Conservation (phyloP, 2,888 invertebrate species). For the Brachypalpus laphriformis region DNA sequence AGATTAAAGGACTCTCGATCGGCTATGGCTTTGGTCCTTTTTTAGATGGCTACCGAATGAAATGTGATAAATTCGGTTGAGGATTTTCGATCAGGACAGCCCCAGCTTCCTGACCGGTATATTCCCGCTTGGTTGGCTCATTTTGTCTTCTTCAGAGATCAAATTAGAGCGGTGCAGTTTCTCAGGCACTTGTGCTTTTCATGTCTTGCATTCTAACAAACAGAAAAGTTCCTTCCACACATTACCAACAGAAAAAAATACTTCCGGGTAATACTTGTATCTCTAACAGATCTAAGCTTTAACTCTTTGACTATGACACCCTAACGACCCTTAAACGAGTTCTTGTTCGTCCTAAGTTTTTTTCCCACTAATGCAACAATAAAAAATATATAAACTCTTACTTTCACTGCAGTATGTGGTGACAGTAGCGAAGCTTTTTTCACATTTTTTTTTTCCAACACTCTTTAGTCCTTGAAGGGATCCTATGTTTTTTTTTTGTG, state of each 20-base stretch:
- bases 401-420: constrained; percentile 59
- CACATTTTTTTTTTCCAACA: constrained; percentile 30
- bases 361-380: constrained; percentile 27
- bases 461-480: constrained; percentile 54
- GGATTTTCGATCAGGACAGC: too few relatives aligned
- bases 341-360: constrained; percentile 6
- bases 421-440: constrained; percentile 29
- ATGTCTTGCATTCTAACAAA: not conserved
- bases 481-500: constrained; percentile 49
- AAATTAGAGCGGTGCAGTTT: too few relatives aligned
- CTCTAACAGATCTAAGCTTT: constrained; percentile 6
- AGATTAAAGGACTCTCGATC: too few relatives aligned
- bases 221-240: not conserved
- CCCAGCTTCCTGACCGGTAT: too few relatives aligned
- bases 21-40: too few relatives aligned
- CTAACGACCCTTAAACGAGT: constrained; percentile 42
- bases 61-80: too few relatives aligned
- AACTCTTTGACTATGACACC: constrained; percentile 24
- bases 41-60: too few relatives aligned
- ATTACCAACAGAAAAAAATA: not conserved
- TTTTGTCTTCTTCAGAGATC: too few relatives aligned
- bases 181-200: too few relatives aligned
- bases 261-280: constrained; percentile 17
- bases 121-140: too few relatives aligned
- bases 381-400: constrained; percentile 66